Evolutionary conservation across 2,797 vertebrate genomes (phyloP), one percentile per base, ranked within the genome.

Genomic region (Myiotriccus ornatus): DNA sequence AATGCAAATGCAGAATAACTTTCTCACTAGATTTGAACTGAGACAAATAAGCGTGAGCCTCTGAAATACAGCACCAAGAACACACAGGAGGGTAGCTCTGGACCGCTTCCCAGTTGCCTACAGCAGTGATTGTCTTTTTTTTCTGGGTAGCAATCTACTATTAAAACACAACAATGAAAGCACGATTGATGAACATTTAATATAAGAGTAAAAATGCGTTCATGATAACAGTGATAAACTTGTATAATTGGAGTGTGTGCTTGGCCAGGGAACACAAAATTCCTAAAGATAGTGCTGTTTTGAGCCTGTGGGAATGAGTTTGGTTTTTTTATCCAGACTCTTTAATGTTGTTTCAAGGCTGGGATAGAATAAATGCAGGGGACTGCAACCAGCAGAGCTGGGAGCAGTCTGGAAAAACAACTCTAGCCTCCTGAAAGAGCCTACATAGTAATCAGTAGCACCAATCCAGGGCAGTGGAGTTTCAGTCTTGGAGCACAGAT

Each of bases 81-180:
- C 89, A 95, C 89, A 92, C 84, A 92, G 91, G 73, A 96, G 82
- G 56, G 76, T 92, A 91, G 73, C 62, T 83, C 91, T 96, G 94
- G 89, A 91, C 35, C 1, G 6, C 41, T 95, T 95, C 95, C 93
- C 91, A 94, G 69, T 90, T 94, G 91, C 96, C 94, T 94, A 78
- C 85, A 94, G 95, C 89, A 84, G 68, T 35, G 43, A 59, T 91
- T 73, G 73, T 92, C 64, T 19, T 64, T 85, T 76, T 93, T 67
- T 90, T 65, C 84, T 94, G 94, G 68, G 91, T 91, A 87, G 87
- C 79, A 94, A 94, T 83, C 46, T 79, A 64, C 86, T 95, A 92
- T 78, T 93, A 89, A 96, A 95, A 79, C 55, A 56, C 75, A 93
- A 90, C 53, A 93, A 81, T 94, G 88, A 89, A 90, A 87, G 18